These are phyloP conservation scores for Iphiclides podalirius DNA, from an alignment of 2,888 invertebrate species.

Conservation along the genomic window DNA sequence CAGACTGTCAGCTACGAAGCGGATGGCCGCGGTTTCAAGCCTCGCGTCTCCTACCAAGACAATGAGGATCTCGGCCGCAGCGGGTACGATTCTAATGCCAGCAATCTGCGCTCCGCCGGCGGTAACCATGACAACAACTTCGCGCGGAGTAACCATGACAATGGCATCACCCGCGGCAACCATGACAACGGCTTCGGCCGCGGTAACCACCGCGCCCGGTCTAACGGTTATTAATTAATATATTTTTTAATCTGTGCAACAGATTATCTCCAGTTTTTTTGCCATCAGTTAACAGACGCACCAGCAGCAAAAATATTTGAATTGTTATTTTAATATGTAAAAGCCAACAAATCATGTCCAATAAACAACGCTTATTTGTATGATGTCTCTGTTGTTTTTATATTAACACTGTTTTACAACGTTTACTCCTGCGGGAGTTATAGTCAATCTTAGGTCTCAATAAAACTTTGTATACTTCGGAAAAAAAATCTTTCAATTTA, in stretches of 20 bases:
- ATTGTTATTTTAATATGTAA: too few species aligned
- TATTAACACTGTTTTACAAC: too few species aligned
- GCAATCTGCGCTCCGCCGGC: constrained; percentile 36
- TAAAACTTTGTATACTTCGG: too few species aligned
- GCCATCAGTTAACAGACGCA: neutral
- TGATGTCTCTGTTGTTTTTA: too few species aligned
- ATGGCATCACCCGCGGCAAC: constrained; percentile 32
- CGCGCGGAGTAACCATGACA: constrained; percentile 36
- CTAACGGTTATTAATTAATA: constrained; percentile 36
- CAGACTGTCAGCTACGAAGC: constrained; percentile 85
- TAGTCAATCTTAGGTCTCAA: too few species aligned
- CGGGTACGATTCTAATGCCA: constrained; percentile 59
- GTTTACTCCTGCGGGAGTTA: too few species aligned
- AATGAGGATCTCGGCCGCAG: constrained; percentile 51
- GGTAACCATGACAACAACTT: constrained; percentile 29
- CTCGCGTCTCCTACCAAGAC: constrained; percentile 83
- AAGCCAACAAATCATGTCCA: too few species aligned
- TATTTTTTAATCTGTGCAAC: too few species aligned
- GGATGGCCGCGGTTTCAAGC: constrained; percentile 83
- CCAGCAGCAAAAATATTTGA: neutral
- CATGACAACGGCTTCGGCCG: constrained; percentile 36
- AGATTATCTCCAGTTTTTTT: constrained; percentile 10
- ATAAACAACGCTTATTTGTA: too few species aligned
- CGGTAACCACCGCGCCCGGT: constrained; percentile 30
- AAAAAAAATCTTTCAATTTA: too few species aligned